These are phyloP conservation scores for Turnix velox DNA, from an alignment of 2,113 vertebrate genomes.

Conservation along the genomic window DNA sequence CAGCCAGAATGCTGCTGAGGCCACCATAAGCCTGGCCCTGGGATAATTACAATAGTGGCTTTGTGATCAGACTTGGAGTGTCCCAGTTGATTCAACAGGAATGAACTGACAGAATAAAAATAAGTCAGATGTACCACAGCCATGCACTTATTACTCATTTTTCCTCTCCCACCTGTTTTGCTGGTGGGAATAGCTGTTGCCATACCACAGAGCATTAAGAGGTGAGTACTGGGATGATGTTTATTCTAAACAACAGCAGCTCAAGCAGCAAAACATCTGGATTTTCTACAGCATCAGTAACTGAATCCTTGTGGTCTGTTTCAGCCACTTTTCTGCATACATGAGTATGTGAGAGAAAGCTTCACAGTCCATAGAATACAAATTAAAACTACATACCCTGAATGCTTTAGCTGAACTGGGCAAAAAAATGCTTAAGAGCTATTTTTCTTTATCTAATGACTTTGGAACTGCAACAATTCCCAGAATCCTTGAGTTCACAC, in stretches of 20 bases:
- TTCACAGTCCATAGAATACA: background rate
- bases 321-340: background rate
- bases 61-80: background rate
- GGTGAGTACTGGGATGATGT: background rate
- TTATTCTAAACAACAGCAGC: background rate
- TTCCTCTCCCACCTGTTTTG: background rate
- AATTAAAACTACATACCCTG: background rate
- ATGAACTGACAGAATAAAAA: background rate
- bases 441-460: background rate
- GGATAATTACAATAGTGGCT: background rate
- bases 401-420: background rate
- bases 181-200: background rate
- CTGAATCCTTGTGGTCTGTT: background rate
- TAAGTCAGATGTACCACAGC: background rate
- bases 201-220: background rate
- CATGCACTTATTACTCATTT: background rate
- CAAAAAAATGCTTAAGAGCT: background rate
- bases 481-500: background rate
- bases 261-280: background rate
- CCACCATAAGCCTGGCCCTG: background rate
- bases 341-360: rapidly evolving
- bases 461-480: background rate
- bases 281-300: background rate
- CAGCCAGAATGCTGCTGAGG: background rate
- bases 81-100: background rate